Evolutionary conservation across 2,113 vertebrate species (phyloP), one percentile per base, ranked within the genome.

Genomic region (Mola mola): DNA sequence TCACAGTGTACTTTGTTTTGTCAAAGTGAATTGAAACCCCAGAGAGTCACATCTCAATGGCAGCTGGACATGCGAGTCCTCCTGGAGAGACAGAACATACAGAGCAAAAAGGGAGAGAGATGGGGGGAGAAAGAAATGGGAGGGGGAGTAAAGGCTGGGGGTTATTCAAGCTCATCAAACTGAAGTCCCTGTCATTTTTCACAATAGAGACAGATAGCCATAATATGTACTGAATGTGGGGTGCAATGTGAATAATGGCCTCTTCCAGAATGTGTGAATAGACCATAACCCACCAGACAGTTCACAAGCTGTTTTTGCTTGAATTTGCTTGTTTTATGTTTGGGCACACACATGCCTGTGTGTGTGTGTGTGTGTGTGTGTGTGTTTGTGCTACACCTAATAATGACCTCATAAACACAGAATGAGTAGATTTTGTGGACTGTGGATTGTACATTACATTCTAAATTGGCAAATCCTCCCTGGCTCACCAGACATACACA

Each of bases 11-110:
- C 56, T 84, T 81, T 70, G 73, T 64, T 77, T 63, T 64, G 78
- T 87, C 67, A 67, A 72, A 78, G 70, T 63, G 55, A 78, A 77
- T 72, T 72, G 34, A 59, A 83, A 31, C 46, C 58, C 79, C 65
- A 82, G 72, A 74, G 85, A 86, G 79, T 91, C 85, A 90, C 88
- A 90, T 90, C 86, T 89, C 89, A 90, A 25, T 72, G 66, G 73
- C 81, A 65, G 66, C 72, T 75, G 65, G 65, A 78, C 60, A 24
- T 66, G 68, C 59, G 47, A 75, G 77, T 85, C 88, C 90, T 90
- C 33, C 10, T n/a, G 60, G 2, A 73, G 61, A 84, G 25, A 43
- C 4, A 51, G 40, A 31, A 40, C 11, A 20, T 16, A 37, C 10
- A 17, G 17, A 37, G 44, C n/a, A 20, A 17, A 52, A 8, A 29